Percentiles rank a stretch among this genome's conserved stretches.
These are phyloP conservation scores for Alligator mississippiensis DNA, from an alignment of 2,113 vertebrate genomes.

Conservation along the genomic window DNA sequence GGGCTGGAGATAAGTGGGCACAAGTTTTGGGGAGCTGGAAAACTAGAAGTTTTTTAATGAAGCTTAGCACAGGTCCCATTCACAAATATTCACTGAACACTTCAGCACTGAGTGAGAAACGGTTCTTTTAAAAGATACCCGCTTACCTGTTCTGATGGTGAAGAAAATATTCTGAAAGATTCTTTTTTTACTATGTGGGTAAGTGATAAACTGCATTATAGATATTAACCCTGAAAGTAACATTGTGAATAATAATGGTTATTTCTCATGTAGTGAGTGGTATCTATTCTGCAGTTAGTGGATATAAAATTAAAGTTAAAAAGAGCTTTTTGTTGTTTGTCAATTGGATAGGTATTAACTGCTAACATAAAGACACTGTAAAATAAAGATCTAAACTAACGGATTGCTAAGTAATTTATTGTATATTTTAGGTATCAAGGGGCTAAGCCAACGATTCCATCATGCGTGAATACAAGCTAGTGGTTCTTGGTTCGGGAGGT, in stretches of 20 bases:
- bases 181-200: background rate
- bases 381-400: background rate
- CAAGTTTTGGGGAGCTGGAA: background rate
- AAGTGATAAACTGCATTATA: background rate
- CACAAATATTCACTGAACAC: background rate
- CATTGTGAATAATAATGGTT: background rate
- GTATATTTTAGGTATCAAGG: slow-evolving; percentile 72
- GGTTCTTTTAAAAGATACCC: background rate
- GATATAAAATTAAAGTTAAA: background rate
- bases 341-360: background rate
- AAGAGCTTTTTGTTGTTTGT: background rate
- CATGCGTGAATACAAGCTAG: slow-evolving; percentile 95
- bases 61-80: background rate
- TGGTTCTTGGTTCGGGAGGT: slow-evolving; percentile 92
- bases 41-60: background rate
- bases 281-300: background rate
- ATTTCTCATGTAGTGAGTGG: background rate
- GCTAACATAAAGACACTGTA: background rate
- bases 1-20: too few species aligned
- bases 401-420: background rate
- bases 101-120: background rate
- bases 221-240: background rate
- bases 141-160: background rate
- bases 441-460: slow-evolving; percentile 76
- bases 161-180: background rate